Evolutionary conservation across 2,797 vertebrate genomes (phyloP).

Genomic region (Vespertilio murinus): DNA sequence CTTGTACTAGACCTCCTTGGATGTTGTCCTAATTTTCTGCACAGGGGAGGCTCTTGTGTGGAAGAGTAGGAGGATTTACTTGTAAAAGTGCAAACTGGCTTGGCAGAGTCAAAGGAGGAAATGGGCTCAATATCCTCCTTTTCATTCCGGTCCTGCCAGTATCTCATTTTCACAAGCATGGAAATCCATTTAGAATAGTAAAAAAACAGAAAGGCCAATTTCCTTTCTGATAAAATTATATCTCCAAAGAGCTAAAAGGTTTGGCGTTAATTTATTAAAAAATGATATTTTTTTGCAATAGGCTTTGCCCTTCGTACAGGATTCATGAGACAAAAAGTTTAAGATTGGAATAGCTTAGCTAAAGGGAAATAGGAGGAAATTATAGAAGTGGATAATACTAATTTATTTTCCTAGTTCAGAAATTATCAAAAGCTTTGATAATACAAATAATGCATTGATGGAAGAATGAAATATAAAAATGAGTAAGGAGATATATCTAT

Average conservation of each 20-base stretch:
- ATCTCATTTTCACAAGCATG: constrained; percentile 65
- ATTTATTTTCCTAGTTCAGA: not conserved
- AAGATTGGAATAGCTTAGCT: too few relatives aligned
- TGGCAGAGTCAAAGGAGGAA: constrained; percentile 40
- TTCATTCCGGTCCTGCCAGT: constrained; percentile 37
- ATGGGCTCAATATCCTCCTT: not conserved
- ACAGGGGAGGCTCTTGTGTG: constrained; percentile 66
- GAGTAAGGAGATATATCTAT: not conserved
- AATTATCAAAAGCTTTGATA: not conserved
- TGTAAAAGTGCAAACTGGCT: constrained; percentile 38
- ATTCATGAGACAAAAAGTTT: not conserved
- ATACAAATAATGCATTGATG: not conserved
- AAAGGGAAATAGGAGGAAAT: constrained; percentile 24
- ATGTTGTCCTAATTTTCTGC: constrained; percentile 76
- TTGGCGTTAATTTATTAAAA: constrained; percentile 65
- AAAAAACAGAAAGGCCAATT: constrained; percentile 51
- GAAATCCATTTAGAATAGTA: constrained; percentile 50
- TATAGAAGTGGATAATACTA: not conserved
- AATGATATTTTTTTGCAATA: constrained; percentile 1
- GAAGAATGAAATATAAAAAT: not conserved
- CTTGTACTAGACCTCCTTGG: constrained; percentile 65
- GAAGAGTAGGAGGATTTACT: constrained; percentile 41
- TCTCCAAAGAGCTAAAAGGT: constrained; percentile 50
- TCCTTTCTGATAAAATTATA: constrained; percentile 54
- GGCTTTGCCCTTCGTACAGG: not conserved